Conservation (phyloP, 2,888 invertebrate species). For the Rhorus exstirpatorius region DNA sequence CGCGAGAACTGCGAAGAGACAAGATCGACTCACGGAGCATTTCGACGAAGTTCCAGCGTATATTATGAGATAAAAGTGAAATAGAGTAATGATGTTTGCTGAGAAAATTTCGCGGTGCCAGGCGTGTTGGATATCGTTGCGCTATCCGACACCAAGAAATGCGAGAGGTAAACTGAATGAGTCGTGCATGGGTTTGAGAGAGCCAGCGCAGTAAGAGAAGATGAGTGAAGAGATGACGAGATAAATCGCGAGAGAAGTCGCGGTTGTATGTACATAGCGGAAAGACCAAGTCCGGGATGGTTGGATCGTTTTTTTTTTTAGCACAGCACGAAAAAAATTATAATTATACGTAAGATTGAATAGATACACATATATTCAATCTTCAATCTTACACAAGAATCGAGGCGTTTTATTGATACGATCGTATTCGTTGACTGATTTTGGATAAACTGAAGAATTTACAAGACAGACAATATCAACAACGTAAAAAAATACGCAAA, state of each 20-base stretch:
- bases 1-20: constrained; percentile 17
- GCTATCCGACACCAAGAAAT: constrained; percentile 18
- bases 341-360: no score
- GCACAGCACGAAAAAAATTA: no score
- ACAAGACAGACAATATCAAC: no score
- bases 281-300: background rate
- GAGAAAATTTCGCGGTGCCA: constrained; percentile 38
- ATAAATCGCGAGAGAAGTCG: constrained; percentile 37
- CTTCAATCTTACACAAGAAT: no score
- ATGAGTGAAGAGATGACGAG: constrained; percentile 37
- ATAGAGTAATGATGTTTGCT: constrained; percentile 58
- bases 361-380: no score
- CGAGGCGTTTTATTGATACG: no score
- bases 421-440: no score
- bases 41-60: constrained; percentile 11
- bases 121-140: constrained; percentile 28
- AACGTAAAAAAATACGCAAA: no score
- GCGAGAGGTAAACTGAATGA: constrained; percentile 45
- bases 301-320: background rate
- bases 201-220: constrained; percentile 2
- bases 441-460: no score
- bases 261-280: background rate
- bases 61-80: constrained; percentile 53
- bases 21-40: constrained; percentile 27
- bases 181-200: constrained; percentile 2